These are phyloP conservation scores for Crotalus viridis DNA, from an alignment of 2,113 vertebrate genomes.

Conservation along the genomic window DNA sequence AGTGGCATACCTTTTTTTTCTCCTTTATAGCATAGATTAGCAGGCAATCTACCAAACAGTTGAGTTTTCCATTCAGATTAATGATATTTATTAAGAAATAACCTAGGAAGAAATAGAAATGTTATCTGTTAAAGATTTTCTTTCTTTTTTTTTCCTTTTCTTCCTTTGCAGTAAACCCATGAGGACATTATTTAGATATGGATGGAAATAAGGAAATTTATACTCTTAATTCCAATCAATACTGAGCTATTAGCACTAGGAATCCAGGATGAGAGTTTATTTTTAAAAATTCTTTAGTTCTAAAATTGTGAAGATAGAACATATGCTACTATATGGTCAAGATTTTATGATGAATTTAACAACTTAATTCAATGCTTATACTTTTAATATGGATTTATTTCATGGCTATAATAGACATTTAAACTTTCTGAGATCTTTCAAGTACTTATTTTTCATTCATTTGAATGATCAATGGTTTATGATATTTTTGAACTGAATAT, in stretches of 20 bases:
- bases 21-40: background rate
- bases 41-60: background rate
- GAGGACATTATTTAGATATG: background rate
- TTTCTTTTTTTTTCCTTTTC: background rate
- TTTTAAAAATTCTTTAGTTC: background rate
- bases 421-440: background rate
- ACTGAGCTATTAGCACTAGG: background rate
- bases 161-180: background rate
- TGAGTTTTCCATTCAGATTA: background rate
- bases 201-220: background rate
- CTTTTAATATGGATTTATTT: background rate
- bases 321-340: background rate
- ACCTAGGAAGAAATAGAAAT: background rate
- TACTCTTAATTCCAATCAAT: background rate
- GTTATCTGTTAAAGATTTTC: background rate
- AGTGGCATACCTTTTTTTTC: background rate
- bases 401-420: background rate
- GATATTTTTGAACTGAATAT: background rate
- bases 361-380: background rate
- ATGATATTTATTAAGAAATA: background rate
- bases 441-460: background rate
- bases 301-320: background rate
- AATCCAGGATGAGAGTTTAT: background rate
- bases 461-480: background rate
- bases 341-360: background rate